Base-by-base conservation (phyloP, 1,140 invertebrate genomes). In the Diploscapter pachys region DNA sequence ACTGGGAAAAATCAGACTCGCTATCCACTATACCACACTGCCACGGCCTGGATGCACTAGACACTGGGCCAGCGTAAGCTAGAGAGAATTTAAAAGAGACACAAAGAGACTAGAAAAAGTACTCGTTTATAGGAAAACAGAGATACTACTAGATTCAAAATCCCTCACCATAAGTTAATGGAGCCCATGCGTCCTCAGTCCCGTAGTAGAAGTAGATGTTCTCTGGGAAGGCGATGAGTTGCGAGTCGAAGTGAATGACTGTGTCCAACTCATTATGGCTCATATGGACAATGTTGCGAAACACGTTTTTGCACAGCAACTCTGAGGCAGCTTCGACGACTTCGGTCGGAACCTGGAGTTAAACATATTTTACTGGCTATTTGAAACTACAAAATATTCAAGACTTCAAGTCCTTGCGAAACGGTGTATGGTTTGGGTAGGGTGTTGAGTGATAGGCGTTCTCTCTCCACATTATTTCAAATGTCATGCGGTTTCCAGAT, bases 271-370 rank as follows among this genome's bases (percentile, higher is more conserved):
- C 79, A 65, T 80, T 75, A 56, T 80, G 72, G 9, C 74, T 73
- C 78, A 80, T 77, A 62, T 80, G 79, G 0, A 80, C 75, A 54
- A 80, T 80, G 54, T 80, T 80, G 48, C 78, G 61, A 56, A 80
- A 77, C 4, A 80, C 79, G 52, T 77, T 64, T 50, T 73, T 50
- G 57, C 70, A 63, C 5, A 73, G 68, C 2, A 80, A 71, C 51
- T 80, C 79, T 4, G 68, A 48, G 5, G 79, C 79, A 3, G 78
- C 63, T 13, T 73, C 62, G 1, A 80, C 73, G 50, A 79, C 72
- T 49, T 69, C 76, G 6, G 80, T 64, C 5, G 79, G 79, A 13
- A 71, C 63, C 68, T 74, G 53, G 49, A 74, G 49, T 6, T 6
- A 31, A 31, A 31, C 31, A 31, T 31, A 31, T 31, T 31, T 31